Base-by-base conservation (phyloP, 2,888 invertebrate species). In the Eilema depressum region DNA sequence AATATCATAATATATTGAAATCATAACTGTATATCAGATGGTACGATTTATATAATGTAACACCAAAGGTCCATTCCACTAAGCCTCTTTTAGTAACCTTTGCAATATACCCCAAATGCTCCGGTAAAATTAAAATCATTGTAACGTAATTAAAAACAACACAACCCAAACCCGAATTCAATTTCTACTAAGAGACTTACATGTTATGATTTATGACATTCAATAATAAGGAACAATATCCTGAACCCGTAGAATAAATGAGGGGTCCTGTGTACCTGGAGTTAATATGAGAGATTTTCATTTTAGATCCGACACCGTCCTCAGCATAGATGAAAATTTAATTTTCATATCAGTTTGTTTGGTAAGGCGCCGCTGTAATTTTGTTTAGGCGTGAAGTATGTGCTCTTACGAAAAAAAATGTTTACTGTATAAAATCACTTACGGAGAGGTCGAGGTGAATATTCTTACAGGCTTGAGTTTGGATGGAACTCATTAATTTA, bases 281-380 rank as follows among this genome's bases (percentile, higher is more conserved):
- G 86, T 89, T 90, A 89, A 91, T 89, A 89, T 89, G 87, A 63
- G 85, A 90, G 91, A 91, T 91, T 91, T 88, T 88, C 90, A 91
- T 91, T 91, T 91, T 89, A 91, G 91, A 91, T 91, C 87, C 84
- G 78, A 79, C 85, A 81, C 82, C 85, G 81, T 85, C 83, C 87
- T 87, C 86, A 83, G 83, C 88, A 83, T 86, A 85, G 88, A 87
- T 88, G 89, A 85, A 89, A 90, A 90, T 90, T 89, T 85, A 89
- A 91, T 89, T 88, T 89, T 86, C 86, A 82, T 87, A 89, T 88
- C 86, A 86, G 85, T 83, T 81, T 86, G 82, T 85, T 83, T 78
- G 74, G 71, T 61, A 69, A 74, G 69, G 73, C 67, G 66, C 62
- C 63, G 23, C 17, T 60, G 70, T 66, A 74, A 74, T 74, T 84